Evolutionary conservation across 2,113 vertebrate species (phyloP), one percentile per base, ranked within the genome.

Genomic region (Leiothrix lutea): DNA sequence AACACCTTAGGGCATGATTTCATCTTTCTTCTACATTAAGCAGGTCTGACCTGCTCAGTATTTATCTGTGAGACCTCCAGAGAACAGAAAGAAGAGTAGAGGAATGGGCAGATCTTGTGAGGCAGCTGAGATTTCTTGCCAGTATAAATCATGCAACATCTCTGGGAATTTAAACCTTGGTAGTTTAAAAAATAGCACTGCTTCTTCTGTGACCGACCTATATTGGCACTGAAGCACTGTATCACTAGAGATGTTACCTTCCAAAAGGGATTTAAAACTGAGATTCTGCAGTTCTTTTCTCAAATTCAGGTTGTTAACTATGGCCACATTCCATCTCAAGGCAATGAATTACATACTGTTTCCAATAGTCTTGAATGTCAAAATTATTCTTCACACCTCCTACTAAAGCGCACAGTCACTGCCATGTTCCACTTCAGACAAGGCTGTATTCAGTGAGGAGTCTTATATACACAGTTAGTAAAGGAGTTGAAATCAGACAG

Each of bases 301-400:
- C 81, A 74, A 78, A 77, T 92, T 66, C 71, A 94, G 81, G 87
- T 95, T 93, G 90, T 93, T 96, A 92, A 86, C 82, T 77, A 86
- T 94, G 96, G 95, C 88, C 75, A 62, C 51, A 48, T 95, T 96
- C 95, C 94, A 95, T 95, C 82, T 90, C n/a, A 80, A 95, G 81
- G 94, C 81, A 93, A 83, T 95, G 94, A 96, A 97, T 96, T 95
- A 86, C 91, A 91, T 91, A 91, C 93, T 95, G 94, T 95, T 96
- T 95, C 94, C 90, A 94, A 86, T 91, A 95, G 87, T 85, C 80
- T 96, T 85, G 95, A 97, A 95, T 96, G 95, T 95, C 93, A 96
- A 91, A 96, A 95, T 97, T 91, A 93, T 96, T 92, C 93, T 95
- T 96, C 95, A 96, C 94, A 96, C 95, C 93, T 97, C 94, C 94